Evolutionary conservation across 2,113 vertebrate species (phyloP).

Genomic region (Nanorana parkeri): DNA sequence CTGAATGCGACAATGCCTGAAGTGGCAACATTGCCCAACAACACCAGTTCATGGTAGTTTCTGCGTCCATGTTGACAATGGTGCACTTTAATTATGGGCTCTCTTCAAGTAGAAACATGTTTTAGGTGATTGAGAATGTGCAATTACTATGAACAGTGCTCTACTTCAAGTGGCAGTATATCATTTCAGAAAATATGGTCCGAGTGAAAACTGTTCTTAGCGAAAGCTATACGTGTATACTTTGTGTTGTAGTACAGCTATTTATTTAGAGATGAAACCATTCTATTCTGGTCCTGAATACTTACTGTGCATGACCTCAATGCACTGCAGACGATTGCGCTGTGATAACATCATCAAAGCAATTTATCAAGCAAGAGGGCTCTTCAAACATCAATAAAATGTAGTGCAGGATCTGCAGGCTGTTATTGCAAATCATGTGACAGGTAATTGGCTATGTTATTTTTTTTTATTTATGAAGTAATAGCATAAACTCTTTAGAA

Average conservation of each 20-base stretch:
- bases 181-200: conserved; percentile 50
- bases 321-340: conserved; percentile 12
- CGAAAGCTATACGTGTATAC: conserved; percentile 35
- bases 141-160: conserved; percentile 40
- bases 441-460: not conserved
- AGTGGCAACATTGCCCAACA: conserved; percentile 15
- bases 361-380: not conserved
- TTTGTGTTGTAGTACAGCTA: conserved; percentile 28
- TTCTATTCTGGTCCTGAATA: conserved; percentile 19
- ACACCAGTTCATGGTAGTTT: conserved; percentile 21
- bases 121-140: conserved; percentile 41
- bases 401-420: not conserved
- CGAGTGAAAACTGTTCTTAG: conserved; percentile 28
- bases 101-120: conserved; percentile 14
- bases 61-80: conserved; percentile 35
- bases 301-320: conserved; percentile 7
- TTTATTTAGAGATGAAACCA: conserved; percentile 39
- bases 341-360: not conserved
- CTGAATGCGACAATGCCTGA: not conserved
- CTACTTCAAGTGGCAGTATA: conserved; percentile 25
- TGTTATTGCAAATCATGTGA: not conserved
- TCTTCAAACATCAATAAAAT: not conserved
- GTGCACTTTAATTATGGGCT: conserved; percentile 30
- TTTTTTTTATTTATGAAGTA: not conserved
- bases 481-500: too few relatives aligned